phyloP scores from a whole-genome alignment of 2,888 invertebrate genomes.

The Parnassius mnemosyne region DNA sequence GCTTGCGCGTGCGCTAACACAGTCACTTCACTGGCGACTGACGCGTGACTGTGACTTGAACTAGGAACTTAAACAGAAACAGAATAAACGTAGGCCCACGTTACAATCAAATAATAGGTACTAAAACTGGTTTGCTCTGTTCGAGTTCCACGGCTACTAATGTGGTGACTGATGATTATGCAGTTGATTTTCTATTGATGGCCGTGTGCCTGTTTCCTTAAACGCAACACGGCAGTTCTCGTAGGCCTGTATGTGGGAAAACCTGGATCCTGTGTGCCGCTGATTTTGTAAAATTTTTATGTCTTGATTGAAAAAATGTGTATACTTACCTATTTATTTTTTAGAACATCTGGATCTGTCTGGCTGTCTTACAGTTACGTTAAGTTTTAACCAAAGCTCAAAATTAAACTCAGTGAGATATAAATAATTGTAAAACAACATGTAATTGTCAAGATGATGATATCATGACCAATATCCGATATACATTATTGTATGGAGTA shows the following conservation, averaged over 20 bases:
- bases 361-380: constrained; percentile 44
- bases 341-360: constrained; percentile 36
- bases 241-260: constrained; percentile 27
- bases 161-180: constrained; percentile 52
- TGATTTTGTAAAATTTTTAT: constrained; percentile 28
- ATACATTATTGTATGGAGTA: too few species aligned
- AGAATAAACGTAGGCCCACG: constrained; percentile 44
- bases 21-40: constrained; percentile 59
- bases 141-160: constrained; percentile 49
- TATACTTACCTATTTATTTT: too few species aligned
- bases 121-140: constrained; percentile 60
- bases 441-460: too few species aligned
- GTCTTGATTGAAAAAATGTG: constrained; percentile 35
- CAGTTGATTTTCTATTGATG: constrained; percentile 39
- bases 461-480: too few species aligned
- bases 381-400: constrained; percentile 29
- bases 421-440: too few species aligned
- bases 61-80: constrained; percentile 33
- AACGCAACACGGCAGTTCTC: constrained; percentile 5
- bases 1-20: constrained; percentile 45
- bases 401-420: too few species aligned
- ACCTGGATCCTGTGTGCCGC: constrained; percentile 28
- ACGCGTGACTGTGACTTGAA: constrained; percentile 43
- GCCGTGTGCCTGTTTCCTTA: constrained; percentile 34
- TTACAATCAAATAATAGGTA: constrained; percentile 43